Base-by-base conservation (phyloP, 1,140 invertebrate species). In the Euwallacea similis region DNA sequence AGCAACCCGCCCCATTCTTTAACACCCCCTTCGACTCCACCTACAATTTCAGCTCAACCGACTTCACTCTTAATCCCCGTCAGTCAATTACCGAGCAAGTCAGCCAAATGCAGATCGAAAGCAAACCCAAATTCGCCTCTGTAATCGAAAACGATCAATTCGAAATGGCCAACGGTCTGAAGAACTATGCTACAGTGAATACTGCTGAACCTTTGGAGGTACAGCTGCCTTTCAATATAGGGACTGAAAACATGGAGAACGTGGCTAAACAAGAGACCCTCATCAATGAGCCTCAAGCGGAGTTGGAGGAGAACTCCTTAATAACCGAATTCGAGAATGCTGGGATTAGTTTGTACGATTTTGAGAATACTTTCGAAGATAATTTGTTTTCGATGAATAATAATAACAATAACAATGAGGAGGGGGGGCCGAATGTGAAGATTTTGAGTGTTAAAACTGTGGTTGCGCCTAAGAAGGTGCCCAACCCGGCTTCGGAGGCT, bases 401-500 rank as follows among this genome's bases (percentile, higher is more conserved):
- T 15, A 55, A 53, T 16, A 43, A 15, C 15, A 55, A 53, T 16
- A 43, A 15, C 15, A 47, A 42, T 6, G 4, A 11, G 7, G 15
- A 47, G 0, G 33, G 16, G 3, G 75, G 75, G 65, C 70, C 74
- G 21, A 79, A 81, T 67, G 74, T 81, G 7, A 77, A 75, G 53
- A 78, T 80, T 55, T 76, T 80, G 9, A 79, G 74, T 71, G 74
- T 77, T 8, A 76, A 78, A 46, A 78, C 78, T 62, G 72, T 74
- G 53, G 44, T 47, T 43, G 76, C 69, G 13, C 68, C 67, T n/a
- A 71, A 71, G n/a, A 16, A 72, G 13, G n/a, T 11, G 21, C n/a
- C 15, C 54, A 13, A 56, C 58, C 42, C 82, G 3, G 81, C 81
- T 15, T 85, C 86, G 1, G 88, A 89, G 80, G 89, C 89, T 2